Evolutionary conservation across 2,113 vertebrate species (phyloP), one percentile per base, ranked within the genome.

Genomic region (Neopipo cinnamomea): DNA sequence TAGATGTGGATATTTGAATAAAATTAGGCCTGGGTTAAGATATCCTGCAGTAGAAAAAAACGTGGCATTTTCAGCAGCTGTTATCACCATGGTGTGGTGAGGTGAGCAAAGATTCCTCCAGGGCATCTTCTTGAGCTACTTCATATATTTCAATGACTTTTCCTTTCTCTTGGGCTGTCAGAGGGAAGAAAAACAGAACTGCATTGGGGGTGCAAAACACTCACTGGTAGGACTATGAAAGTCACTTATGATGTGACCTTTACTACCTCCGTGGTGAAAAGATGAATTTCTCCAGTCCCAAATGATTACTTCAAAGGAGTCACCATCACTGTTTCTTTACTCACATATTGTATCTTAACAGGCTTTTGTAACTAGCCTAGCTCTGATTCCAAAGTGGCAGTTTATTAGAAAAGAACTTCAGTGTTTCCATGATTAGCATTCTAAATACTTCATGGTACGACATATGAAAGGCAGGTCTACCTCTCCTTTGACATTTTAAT

Each of bases 401-500:
- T 23, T 50, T 66, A 33, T 79, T 88, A 75, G 66, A 63, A 55
- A 67, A 77, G 39, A 85, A 46, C 47, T 74, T 56, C 49, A 70
- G 20, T 18, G 33, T 78, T 75, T 56, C 39, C 33, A 17, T 30
- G 25, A 89, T 95, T 63, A 59, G 52, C 87, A 73, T 93, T 91
- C 78, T 46, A 90, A 73, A 65, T 65, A 58, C 62, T 85, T 95
- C 55, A 21, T 37, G 66, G 73, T 75, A 79, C n/a, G 35, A 66
- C 47, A 15, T 27, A 30, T 14, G 70, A 96, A 96, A 95, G 86
- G 41, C 79, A 73, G 70, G 42, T 89, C 90, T 90, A 59, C 70
- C 55, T 96, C 91, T 93, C 62, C 85, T 95, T 87, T 96, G 93
- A 91, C 87, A 91, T 91, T 95, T 95, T 77, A 94, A 91, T 94